Base-by-base conservation (phyloP, 2,888 invertebrate species). In the Selenia dentaria region DNA sequence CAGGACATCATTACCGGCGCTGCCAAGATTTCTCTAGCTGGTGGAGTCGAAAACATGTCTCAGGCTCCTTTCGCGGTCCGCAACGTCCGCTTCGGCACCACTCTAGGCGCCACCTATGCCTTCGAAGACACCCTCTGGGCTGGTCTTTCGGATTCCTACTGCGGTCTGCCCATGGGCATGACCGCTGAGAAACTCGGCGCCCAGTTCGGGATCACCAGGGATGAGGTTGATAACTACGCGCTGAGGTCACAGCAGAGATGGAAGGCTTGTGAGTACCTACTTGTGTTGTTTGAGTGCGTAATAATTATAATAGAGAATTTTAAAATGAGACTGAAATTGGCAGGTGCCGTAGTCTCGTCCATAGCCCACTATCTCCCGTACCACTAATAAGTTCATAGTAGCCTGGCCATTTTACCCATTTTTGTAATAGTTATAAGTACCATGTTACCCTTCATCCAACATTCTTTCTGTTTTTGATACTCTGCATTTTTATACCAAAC, bases 21-120 rank as follows among this genome's bases (percentile, higher is more conserved):
- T 52, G 95, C 97, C 1, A 94, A 96, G 64, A 93, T 99, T 43
- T 96, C 96, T 0, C 79, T 99, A 22, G 95, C 98, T 13, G 99
- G 98, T 32, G 99, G 99, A 0, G 94, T 95, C 2, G 99, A 99
- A 72, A 99, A 96, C 81, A 99, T 99, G 99, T 97, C 97, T 1
- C 96, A 97, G 79, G 91, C 95, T 0, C 99, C 99, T 0, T 98
- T 95, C 81, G 93, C 95, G 0, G 95, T 96, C 0, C 92, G 98
- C 35, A 94, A 95, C 62, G 91, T 96, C 2, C 92, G 99, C 13
- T 99, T 97, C 85, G 99, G 99, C 1, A 95, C 97, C 6, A 92
- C 93, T 0, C 89, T 99, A 1, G 99, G 99, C 0, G 82, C 87
- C 12, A 94, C 93, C 59, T 92, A 94, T 42, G 92, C 93, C 55